Evolutionary conservation across 2,113 vertebrate species (phyloP), one percentile per base, ranked within the genome.

Genomic region (Hiodon alosoides): DNA sequence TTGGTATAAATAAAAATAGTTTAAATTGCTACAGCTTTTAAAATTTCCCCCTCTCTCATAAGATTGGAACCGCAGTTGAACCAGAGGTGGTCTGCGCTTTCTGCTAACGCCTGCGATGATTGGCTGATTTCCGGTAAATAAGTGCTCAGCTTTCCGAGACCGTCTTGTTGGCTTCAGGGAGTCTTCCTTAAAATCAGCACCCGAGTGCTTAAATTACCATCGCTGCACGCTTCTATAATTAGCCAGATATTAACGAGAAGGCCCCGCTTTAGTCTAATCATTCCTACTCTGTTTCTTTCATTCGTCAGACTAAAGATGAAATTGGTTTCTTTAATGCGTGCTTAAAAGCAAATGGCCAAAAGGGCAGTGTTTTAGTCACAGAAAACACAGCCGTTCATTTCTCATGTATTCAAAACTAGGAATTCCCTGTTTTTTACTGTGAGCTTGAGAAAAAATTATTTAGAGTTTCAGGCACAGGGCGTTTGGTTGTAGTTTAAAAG

Each of bases 181-280:
- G 83, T 82, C 85, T 81, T 83, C 84, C 77, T 82, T 82, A 82
- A 82, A 88, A 84, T 81, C 85, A 77, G 81, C 76, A 67, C 77
- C 81, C 79, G 84, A 84, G 79, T 85, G 83, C 87, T 85, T 87
- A 90, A 81, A 87, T 83, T 86, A 86, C 81, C 79, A 86, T 85
- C 80, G 83, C 77, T 82, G 80, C 81, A 81, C 87, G 76, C 81
- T 90, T 79, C 86, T 91, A 85, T 91, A 92, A 91, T 91, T 92
- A 92, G 83, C 82, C 84, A 86, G 79, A 87, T 71, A 89, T 90
- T 91, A 92, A 86, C 85, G 86, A 85, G 87, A 92, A 92, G 88
- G 90, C 89, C 90, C 91, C 92, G 81, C 88, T 89, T 90, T 92
- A 87, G 88, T 88, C 90, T 89, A 90, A 90, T 90, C 91, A 92